Conservation (phyloP, 2,113 vertebrate species). For the Ameiurus melas region DNA sequence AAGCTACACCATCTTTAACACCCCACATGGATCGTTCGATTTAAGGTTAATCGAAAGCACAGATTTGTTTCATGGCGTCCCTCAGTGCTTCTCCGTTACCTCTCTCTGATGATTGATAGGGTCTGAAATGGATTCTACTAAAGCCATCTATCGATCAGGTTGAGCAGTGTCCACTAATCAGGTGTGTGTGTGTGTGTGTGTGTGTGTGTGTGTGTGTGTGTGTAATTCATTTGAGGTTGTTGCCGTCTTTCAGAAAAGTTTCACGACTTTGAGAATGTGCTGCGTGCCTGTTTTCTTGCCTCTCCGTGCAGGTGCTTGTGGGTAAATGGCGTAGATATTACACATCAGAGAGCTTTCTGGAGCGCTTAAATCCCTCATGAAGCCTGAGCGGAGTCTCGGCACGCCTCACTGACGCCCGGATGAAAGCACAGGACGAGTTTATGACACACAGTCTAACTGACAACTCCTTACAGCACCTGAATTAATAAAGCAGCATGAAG, state of each 20-base stretch:
- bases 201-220: constrained; percentile 9
- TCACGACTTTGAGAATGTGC: constrained; percentile 21
- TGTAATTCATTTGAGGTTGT: neutral
- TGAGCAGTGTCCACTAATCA: neutral
- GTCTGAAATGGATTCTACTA: neutral
- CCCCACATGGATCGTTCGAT: neutral
- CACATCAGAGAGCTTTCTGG: constrained; percentile 22
- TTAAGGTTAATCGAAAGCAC: neutral
- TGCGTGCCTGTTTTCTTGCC: neutral
- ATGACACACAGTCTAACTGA: neutral
- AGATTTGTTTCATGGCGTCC: neutral
- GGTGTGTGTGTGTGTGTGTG: constrained; percentile 7
- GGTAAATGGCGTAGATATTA: constrained; percentile 23
- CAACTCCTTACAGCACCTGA: neutral
- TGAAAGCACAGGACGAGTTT: neutral
- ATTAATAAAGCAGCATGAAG: neutral
- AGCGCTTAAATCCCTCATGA: constrained; percentile 3
- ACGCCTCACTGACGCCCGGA: neutral
- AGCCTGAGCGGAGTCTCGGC: constrained; percentile 5
- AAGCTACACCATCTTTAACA: neutral
- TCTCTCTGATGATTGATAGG: neutral
- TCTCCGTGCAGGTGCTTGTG: constrained; percentile 11
- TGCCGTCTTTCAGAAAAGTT: neutral
- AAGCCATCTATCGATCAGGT: neutral
- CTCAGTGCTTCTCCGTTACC: neutral